phyloP scores from a whole-genome alignment of 2,797 vertebrate genomes.

The Myotis findleyi region DNA sequence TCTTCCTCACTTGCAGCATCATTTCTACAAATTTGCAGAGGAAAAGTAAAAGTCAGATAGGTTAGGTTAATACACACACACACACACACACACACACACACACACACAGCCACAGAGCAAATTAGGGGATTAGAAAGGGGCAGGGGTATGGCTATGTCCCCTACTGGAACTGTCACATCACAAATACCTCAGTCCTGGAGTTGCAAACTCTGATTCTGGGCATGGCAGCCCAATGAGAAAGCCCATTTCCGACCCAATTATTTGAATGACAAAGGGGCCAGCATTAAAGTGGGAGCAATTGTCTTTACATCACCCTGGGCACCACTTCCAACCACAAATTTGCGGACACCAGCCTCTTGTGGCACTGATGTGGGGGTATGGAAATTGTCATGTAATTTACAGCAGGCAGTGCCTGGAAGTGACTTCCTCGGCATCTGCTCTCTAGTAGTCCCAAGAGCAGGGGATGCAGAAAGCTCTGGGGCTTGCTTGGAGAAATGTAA shows the following conservation, averaged over 20 bases:
- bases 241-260: background rate
- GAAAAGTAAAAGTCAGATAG: background rate
- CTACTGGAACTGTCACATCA: background rate
- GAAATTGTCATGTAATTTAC: constrained; percentile 49
- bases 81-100: background rate
- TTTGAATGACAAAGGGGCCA: constrained; percentile 43
- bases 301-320: constrained; percentile 55
- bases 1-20: background rate
- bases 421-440: constrained; percentile 76
- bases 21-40: background rate
- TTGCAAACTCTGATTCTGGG: background rate
- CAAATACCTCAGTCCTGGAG: background rate
- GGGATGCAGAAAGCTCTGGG: background rate
- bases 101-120: background rate
- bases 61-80: background rate
- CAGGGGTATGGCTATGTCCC: fast-evolving
- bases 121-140: background rate
- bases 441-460: constrained; percentile 18
- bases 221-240: constrained; percentile 14
- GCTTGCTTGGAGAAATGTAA: background rate
- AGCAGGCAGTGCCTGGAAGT: constrained; percentile 55
- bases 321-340: constrained; percentile 58
- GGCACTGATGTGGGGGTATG: background rate
- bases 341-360: background rate
- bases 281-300: constrained; percentile 37